Percentiles rank a stretch among this genome's conserved stretches.
Conservation (phyloP, 2,113 vertebrate species). For the Cheilinus undulatus region DNA sequence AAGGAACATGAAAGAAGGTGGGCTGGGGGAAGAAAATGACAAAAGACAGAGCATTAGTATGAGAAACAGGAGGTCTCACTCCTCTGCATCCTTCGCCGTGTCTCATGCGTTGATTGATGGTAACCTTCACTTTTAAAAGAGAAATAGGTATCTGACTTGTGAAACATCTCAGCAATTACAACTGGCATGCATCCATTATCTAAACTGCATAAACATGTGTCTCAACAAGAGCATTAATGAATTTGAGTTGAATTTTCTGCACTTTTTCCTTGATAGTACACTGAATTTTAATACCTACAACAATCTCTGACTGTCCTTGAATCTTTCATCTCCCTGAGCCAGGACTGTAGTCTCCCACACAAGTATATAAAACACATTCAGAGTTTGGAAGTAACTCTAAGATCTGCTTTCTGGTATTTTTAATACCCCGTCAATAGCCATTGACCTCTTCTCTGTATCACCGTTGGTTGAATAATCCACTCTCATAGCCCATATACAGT, state of each 20-base stretch:
- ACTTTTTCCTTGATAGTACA: neutral
- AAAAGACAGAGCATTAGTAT: conserved; percentile 44
- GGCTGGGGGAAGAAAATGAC: neutral
- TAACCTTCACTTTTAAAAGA: conserved; percentile 27
- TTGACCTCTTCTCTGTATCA: neutral
- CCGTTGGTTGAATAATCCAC: neutral
- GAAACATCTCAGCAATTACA: conserved; percentile 6
- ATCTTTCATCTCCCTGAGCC: neutral
- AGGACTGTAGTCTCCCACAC: neutral
- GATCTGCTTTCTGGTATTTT: conserved; percentile 8
- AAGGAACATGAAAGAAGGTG: conserved; percentile 40
- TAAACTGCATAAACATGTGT: neutral
- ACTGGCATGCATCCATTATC: neutral
- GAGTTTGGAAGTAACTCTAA: neutral
- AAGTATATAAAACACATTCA: conserved; percentile 19
- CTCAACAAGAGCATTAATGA: neutral
- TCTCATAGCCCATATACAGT: neutral
- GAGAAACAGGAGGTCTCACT: conserved; percentile 32
- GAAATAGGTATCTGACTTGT: conserved; percentile 12
- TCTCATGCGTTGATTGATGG: conserved; percentile 45
- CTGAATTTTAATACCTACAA: conserved; percentile 10
- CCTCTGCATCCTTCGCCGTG: conserved; percentile 19
- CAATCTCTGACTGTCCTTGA: conserved; percentile 25
- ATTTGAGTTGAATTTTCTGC: neutral
- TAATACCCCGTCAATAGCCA: neutral